Evolutionary conservation across 2,113 vertebrate species (phyloP), one percentile per base, ranked within the genome.

Genomic region (Phoenicopterus ruber): DNA sequence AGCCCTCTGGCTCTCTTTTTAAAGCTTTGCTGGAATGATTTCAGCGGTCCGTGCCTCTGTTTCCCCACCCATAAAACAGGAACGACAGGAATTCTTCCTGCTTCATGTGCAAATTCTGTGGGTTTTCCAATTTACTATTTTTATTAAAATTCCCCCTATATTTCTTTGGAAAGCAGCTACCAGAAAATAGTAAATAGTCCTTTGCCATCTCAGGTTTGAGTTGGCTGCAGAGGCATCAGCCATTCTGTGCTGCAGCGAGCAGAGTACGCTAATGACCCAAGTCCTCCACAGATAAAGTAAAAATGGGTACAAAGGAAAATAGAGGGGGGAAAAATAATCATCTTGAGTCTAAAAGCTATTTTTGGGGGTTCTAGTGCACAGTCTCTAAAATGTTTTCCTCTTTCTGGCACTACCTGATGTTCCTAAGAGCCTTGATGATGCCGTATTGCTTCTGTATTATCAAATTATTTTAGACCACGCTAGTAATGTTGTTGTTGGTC

Each of bases 321-420:
- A 2, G 14, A 25, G n/a, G 17, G 8, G 3, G 12, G 16, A 13
- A 26, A 10, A 22, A 18, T 4, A 28, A 32, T 6, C 2, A 40
- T 21, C 26, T 34, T 34, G 22, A 38, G 17, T 20, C 22, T 26
- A 22, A 80, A 65, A 82, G 47, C 14, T 47, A 1, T 22, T 62
- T 84, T 34, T 20, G 6, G 10, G 31, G 11, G 17, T 54, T 80
- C 24, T 67, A 42, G 21, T 4, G 6, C 17, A 12, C 18, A 34
- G 24, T 17, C 4, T 82, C 32, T 24, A 22, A 82, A 85, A 54
- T 8, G 8, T 34, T 52, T 52, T 11, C n/a, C 24, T 47, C 57
- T 62, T 66, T 72, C 46, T 38, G 80, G 72, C 14, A 4, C 26
- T 50, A 17, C 32, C 40, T 46, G 54, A 19, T 29, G 62, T 63